Evolutionary conservation across 2,113 vertebrate genomes (phyloP).

Genomic region (Phalacrocorax carbo): DNA sequence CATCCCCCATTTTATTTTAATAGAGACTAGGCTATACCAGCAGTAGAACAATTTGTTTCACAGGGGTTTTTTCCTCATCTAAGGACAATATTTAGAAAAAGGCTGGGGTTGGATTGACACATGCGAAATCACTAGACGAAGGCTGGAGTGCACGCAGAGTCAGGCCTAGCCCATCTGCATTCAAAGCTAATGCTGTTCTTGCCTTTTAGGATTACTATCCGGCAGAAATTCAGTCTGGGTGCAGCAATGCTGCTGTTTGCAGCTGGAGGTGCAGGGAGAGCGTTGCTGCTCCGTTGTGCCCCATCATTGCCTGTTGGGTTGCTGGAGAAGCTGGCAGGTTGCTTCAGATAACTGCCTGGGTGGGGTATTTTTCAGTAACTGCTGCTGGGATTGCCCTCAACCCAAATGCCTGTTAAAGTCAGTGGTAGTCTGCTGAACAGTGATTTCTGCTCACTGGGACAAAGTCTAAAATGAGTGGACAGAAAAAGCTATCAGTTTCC

Average conservation of each 20-base stretch:
- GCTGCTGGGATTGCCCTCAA: not conserved
- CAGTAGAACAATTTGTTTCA: not conserved
- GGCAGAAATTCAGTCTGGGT: not conserved
- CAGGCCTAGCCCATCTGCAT: not conserved
- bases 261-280: not conserved
- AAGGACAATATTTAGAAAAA: not conserved
- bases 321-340: not conserved
- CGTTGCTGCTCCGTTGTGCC: fast-evolving
- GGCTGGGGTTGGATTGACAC: not conserved
- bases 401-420: not conserved
- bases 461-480: not conserved
- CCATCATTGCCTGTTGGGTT: not conserved
- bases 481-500: not conserved
- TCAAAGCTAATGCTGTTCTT: not conserved
- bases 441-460: not conserved
- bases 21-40: not conserved
- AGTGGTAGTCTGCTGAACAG: not conserved
- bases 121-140: not conserved
- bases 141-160: not conserved
- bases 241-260: not conserved
- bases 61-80: not conserved
- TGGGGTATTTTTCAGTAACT: not conserved
- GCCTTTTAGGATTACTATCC: not conserved
- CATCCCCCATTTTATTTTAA: not conserved
- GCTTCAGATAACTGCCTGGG: not conserved